Base-by-base conservation (phyloP, 2,888 invertebrate species). In the Metopia argyrocephala region DNA sequence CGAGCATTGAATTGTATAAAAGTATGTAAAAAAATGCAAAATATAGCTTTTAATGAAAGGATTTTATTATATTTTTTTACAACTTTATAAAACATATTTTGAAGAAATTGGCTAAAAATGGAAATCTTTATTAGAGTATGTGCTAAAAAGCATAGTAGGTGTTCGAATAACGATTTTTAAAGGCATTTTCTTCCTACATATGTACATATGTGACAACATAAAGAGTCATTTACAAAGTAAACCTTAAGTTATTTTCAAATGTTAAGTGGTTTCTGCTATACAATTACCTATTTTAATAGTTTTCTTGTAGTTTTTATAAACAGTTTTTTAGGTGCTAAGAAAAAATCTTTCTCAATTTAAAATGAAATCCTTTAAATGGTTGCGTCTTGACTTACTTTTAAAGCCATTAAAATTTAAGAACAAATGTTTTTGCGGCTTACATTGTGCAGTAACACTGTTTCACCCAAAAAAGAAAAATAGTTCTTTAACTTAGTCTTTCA, bases 1-100 rank as follows among this genome's bases (percentile, higher is more conserved):
- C 25, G 20, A 4, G 12, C 12, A 1, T 4, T 38, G 9, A 38
- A 38, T 3, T 12, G 15, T 15, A 31, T 12, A 31, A 2, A 31
- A 9, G 31, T 28, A 31, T 31, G 31, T 31, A 31, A 2, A 3
- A 12, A 31, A 31, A 31, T 31, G 38, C 38, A 38, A 12, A 38
- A 15, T 38, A 54, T 48, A 38, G 54, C 25, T 38, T 38, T 38
- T 38, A 38, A 38, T 38, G 15, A 38, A 1, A 62, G 56, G 31
- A 56, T 38, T 68, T 68, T 65, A 65, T 50, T 28, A 50, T 20
- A 25, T 23, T 68, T 57, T 23, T 74, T 23, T 74, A 5, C 66
- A 50, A 25, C 57, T 61, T 61, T 31, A 45, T 50, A 25, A 46
- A 21, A 46, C 61, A 61, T 45, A 46, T 61, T 57, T 57, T 54